A percentile compares a stretch with the other conserved stretches of the same genome.
Evolutionary conservation across 2,113 vertebrate species (phyloP).

Genomic region (Sardina pilchardus): DNA sequence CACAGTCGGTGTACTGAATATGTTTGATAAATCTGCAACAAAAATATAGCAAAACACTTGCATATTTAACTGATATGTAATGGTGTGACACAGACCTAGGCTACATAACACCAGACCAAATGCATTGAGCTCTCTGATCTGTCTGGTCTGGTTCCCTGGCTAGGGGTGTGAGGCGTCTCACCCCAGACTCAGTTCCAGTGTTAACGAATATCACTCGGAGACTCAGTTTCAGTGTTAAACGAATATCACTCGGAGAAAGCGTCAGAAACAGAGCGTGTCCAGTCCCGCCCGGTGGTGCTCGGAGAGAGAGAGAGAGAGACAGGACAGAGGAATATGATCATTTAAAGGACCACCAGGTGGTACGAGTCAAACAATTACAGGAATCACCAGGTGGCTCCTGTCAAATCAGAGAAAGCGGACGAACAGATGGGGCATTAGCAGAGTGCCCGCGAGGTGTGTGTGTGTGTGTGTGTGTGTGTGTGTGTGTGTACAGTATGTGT

Average conservation of each 20-base stretch:
- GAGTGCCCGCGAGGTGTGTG: not conserved
- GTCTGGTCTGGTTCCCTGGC: no score
- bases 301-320: not conserved
- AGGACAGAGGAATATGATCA: slow-evolving; percentile 5
- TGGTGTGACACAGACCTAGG: no score
- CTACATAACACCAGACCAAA: no score
- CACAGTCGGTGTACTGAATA: not conserved
- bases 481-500: no score
- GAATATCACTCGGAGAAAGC: not conserved
- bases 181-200: not conserved
- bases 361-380: slow-evolving; percentile 18
- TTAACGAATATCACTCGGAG: not conserved
- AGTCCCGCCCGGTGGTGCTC: not conserved
- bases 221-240: not conserved
- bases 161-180: not conserved
- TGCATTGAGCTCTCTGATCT: no score
- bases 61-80: no score
- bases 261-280: not conserved
- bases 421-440: slow-evolving; percentile 11
- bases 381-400: slow-evolving; percentile 15
- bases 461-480: no score
- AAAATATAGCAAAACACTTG: not conserved
- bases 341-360: slow-evolving; percentile 19
- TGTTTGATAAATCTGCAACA: not conserved
- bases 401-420: not conserved